These are phyloP conservation scores for Saccostrea cuccullata DNA, from an alignment of 1,140 invertebrate species.

Conservation along the genomic window DNA sequence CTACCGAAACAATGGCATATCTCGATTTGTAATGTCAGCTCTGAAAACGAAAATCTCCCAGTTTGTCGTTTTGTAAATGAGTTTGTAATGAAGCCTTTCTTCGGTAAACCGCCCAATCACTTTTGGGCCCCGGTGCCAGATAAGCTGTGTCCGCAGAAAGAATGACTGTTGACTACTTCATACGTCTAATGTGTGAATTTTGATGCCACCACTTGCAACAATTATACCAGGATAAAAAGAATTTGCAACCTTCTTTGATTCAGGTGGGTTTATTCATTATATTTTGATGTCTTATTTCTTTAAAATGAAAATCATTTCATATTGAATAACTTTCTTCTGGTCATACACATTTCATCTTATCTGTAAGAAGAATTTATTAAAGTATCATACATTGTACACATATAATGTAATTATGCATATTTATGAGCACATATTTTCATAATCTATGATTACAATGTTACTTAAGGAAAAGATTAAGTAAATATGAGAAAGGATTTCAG, in stretches of 20 bases:
- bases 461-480: neutral
- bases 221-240: neutral
- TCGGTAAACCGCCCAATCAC: neutral
- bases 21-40: neutral
- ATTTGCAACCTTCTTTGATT: neutral
- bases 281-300: neutral
- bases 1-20: neutral
- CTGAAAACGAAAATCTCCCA: neutral
- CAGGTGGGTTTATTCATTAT: neutral
- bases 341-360: no score
- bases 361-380: neutral
- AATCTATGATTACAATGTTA: neutral
- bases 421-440: neutral
- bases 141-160: neutral
- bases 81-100: constrained; percentile 14
- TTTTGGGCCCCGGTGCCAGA: neutral
- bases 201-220: neutral
- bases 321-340: no score
- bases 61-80: constrained; percentile 31
- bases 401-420: neutral
- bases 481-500: neutral
- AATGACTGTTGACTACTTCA: neutral
- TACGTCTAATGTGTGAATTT: constrained; percentile 10
- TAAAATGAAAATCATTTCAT: neutral
- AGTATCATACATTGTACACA: neutral